These are phyloP conservation scores for Limnephilus auricula DNA, from an alignment of 2,888 invertebrate genomes.

Conservation along the genomic window DNA sequence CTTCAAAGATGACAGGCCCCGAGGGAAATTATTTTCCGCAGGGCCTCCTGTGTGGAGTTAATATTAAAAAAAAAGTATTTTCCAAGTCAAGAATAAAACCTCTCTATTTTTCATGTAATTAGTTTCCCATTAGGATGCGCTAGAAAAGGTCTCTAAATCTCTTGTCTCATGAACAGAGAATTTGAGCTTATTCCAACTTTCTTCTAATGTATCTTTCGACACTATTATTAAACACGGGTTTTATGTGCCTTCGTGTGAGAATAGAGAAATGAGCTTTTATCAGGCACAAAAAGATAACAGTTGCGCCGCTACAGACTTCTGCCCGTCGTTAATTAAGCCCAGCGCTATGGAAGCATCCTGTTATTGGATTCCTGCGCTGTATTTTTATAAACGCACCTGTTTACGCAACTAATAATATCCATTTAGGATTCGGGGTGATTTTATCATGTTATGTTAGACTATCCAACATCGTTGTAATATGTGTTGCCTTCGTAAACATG, in stretches of 20 bases:
- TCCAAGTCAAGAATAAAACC: background rate
- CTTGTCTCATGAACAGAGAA: background rate
- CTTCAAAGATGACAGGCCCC: no score
- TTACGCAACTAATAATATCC: background rate
- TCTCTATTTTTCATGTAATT: background rate
- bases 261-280: conserved; percentile 18
- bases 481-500: background rate
- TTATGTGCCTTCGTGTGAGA: background rate
- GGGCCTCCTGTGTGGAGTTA: no score
- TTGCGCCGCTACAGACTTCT: background rate
- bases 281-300: background rate
- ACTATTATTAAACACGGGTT: background rate
- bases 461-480: background rate
- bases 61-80: no score
- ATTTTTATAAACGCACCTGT: conserved; percentile 9
- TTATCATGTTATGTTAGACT: background rate
- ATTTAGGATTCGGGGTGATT: background rate
- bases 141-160: background rate
- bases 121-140: background rate
- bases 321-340: conserved; percentile 22
- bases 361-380: background rate
- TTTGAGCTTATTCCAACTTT: background rate
- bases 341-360: conserved; percentile 15
- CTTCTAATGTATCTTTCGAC: background rate
- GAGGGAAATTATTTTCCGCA: no score